These are phyloP conservation scores for Pseudomyrmex flavicornis DNA, from an alignment of 1,140 invertebrate genomes.

Conservation along the genomic window DNA sequence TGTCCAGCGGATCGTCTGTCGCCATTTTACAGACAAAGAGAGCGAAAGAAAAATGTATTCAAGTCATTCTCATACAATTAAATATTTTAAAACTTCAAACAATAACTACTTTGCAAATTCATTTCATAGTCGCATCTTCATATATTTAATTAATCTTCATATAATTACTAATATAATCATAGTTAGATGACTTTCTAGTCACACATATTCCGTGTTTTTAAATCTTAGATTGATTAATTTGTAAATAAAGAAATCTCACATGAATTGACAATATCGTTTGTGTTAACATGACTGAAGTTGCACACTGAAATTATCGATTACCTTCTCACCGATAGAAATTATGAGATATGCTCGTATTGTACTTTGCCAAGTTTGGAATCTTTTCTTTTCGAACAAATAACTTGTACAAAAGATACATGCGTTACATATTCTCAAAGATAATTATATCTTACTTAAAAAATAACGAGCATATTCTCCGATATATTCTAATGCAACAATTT, in stretches of 20 bases:
- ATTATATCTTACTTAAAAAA: not conserved
- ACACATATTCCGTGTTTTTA: too few relatives aligned
- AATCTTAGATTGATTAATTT: too few relatives aligned
- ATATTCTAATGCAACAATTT: not conserved
- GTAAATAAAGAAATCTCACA: too few relatives aligned
- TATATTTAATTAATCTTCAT: too few relatives aligned
- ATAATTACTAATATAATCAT: too few relatives aligned
- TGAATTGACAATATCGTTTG: too few relatives aligned
- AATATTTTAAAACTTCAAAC: not conserved
- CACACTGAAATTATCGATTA: too few relatives aligned
- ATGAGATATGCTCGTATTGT: not conserved
- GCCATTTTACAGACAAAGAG: conserved; percentile 31
- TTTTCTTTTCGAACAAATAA: not conserved
- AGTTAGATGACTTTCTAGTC: too few relatives aligned
- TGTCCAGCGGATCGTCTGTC: not conserved
- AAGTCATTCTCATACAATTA: too few relatives aligned
- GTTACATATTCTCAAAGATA: not conserved
- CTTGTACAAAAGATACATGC: not conserved
- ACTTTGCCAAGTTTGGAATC: too few relatives aligned
- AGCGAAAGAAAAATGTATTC: too few relatives aligned
- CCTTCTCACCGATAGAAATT: not conserved
- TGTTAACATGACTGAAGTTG: too few relatives aligned
- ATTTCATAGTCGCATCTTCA: not conserved
- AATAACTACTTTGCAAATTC: not conserved
- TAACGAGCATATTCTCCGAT: not conserved